A percentile compares a stretch with the other conserved stretches of the same genome.
Evolutionary conservation across 2,888 invertebrate genomes (phyloP).

Genomic region (Ormyrus labotus): DNA sequence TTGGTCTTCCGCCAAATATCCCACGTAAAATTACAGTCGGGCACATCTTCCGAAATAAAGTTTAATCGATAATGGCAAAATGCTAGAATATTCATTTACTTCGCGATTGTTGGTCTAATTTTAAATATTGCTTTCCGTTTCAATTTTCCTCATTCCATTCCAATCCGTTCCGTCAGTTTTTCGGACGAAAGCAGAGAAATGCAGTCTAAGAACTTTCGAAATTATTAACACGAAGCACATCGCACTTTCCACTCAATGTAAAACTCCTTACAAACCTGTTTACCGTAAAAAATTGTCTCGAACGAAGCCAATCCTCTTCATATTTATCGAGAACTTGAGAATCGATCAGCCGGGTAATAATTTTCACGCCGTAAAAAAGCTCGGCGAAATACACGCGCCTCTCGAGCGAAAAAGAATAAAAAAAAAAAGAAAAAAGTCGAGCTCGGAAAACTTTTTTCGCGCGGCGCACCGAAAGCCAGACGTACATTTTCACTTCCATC

Average conservation of each 20-base stretch:
- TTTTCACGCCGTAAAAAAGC: constrained; percentile 15
- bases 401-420: background rate
- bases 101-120: no score
- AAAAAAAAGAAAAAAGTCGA: background rate
- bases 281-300: constrained; percentile 1
- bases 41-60: constrained; percentile 20
- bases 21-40: background rate
- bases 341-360: constrained; percentile 21
- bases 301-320: constrained; percentile 6
- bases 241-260: background rate
- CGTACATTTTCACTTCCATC: constrained; percentile 4
- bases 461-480: background rate
- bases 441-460: background rate
- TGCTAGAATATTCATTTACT: no score
- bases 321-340: constrained; percentile 10
- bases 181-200: no score
- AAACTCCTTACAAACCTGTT: constrained; percentile 6
- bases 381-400: background rate
- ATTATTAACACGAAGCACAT: no score
- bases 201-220: no score
- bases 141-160: no score
- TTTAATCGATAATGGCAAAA: background rate
- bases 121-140: no score
- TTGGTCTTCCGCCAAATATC: constrained; percentile 12
- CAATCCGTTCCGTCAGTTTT: no score